Evolutionary conservation across 2,888 invertebrate genomes (phyloP).

Genomic region (Drosophila quinaria): DNA sequence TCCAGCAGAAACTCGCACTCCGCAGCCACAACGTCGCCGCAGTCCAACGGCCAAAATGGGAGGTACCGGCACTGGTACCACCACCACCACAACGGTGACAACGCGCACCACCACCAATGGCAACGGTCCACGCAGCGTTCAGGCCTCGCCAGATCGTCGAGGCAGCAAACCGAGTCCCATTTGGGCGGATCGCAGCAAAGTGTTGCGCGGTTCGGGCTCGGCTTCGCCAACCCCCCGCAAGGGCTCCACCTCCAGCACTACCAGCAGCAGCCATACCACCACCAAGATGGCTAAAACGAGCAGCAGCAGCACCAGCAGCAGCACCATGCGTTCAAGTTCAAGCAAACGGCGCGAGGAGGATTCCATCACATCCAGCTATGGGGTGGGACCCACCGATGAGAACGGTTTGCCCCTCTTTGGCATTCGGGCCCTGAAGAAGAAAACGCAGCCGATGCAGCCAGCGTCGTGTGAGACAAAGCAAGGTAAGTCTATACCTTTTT

Average conservation of each 20-base stretch:
- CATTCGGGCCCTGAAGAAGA: constrained; percentile 89
- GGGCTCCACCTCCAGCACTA: constrained; percentile 52
- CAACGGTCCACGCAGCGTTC: constrained; percentile 22
- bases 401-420: constrained; percentile 93
- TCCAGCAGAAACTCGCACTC: constrained; percentile 46
- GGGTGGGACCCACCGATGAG: constrained; percentile 93
- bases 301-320: constrained; percentile 78
- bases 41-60: constrained; percentile 39
- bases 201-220: constrained; percentile 61
- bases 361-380: constrained; percentile 92
- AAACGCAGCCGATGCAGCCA: constrained; percentile 77
- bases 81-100: constrained; percentile 74
- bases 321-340: constrained; percentile 59
- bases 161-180: constrained; percentile 67
- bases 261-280: constrained; percentile 28
- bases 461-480: constrained; percentile 88
- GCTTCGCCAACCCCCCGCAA: constrained; percentile 56
- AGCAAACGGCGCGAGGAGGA: constrained; percentile 86
- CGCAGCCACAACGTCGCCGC: constrained; percentile 70
- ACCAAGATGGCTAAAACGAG: constrained; percentile 69
- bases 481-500: constrained; percentile 86
- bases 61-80: neutral
- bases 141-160: constrained; percentile 45
- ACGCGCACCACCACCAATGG: constrained; percentile 82
- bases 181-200: constrained; percentile 82